phyloP scores from a whole-genome alignment of 2,113 vertebrate species.

The Pyrgilauda ruficollis region DNA sequence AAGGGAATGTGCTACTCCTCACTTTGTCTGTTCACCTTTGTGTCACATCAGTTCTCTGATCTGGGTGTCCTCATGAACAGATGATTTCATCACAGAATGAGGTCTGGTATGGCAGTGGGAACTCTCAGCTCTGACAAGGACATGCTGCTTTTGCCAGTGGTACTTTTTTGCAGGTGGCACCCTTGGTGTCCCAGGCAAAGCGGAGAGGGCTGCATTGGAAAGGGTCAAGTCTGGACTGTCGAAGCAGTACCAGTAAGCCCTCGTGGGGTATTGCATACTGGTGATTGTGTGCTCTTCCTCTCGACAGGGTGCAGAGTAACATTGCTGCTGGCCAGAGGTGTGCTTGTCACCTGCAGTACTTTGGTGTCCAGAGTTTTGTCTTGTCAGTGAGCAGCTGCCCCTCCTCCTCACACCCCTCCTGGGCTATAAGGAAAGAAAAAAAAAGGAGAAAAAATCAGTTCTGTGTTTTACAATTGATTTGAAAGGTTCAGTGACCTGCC shows the following conservation, averaged over 20 bases:
- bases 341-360: not conserved
- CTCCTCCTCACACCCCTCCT: not conserved
- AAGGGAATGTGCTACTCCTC: not conserved
- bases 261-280: rapidly evolving
- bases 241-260: not conserved
- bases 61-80: not conserved
- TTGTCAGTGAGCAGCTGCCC: not conserved
- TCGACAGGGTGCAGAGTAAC: not conserved
- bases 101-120: not conserved
- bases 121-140: not conserved
- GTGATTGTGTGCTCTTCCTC: not conserved
- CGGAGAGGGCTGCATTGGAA: not conserved
- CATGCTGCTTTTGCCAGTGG: not conserved
- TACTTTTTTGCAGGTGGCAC: not conserved
- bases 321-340: not conserved
- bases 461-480: not conserved
- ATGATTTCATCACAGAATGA: not conserved
- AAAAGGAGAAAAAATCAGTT: not conserved
- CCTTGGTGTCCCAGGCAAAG: not conserved
- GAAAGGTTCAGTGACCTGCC: not conserved
- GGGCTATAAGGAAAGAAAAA: not conserved
- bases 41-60: not conserved
- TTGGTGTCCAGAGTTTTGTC: not conserved
- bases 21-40: not conserved
- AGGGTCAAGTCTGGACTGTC: not conserved